phyloP scores from a whole-genome alignment of 2,113 vertebrate genomes.

The Tylochromis polylepis region DNA sequence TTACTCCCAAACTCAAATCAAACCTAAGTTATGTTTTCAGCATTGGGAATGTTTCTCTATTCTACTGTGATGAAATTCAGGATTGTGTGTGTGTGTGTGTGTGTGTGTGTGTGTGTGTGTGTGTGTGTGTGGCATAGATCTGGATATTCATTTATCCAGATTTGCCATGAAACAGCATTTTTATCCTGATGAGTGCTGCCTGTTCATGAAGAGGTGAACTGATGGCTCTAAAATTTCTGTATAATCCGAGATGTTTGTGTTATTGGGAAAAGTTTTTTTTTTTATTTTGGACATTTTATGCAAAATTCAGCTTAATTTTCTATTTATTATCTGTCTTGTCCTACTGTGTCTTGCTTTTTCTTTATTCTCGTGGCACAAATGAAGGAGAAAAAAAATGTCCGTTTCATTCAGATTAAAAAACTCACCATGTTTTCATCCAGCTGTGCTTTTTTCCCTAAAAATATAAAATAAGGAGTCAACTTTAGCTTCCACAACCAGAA shows the following conservation, averaged over 20 bases:
- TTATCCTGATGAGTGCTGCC: not conserved
- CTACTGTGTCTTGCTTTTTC: not conserved
- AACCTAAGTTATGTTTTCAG: no score
- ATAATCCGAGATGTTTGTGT: not conserved
- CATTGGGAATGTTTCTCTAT: no score
- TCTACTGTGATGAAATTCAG: no score
- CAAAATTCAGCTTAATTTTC: not conserved
- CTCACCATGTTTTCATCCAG: not conserved
- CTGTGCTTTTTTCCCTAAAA: not conserved
- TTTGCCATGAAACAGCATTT: not conserved
- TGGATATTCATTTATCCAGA: not conserved
- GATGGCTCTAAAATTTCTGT: not conserved
- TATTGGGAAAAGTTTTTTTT: not conserved
- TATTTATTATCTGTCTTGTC: not conserved
- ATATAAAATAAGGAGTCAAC: not conserved
- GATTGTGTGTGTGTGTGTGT: no score
- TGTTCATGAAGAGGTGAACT: not conserved
- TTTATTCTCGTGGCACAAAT: not conserved
- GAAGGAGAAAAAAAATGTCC: not conserved
- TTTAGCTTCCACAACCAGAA: not conserved
- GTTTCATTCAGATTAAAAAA: not conserved
- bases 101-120: no score
- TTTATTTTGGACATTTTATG: not conserved
- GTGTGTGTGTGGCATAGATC: not conserved
- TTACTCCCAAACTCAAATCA: no score